Percentiles rank a stretch among this genome's conserved stretches.
These are phyloP conservation scores for Zoroaster sp. DNA, from an alignment of 53 echinoderm and acorn worm genomes.

Conservation along the genomic window DNA sequence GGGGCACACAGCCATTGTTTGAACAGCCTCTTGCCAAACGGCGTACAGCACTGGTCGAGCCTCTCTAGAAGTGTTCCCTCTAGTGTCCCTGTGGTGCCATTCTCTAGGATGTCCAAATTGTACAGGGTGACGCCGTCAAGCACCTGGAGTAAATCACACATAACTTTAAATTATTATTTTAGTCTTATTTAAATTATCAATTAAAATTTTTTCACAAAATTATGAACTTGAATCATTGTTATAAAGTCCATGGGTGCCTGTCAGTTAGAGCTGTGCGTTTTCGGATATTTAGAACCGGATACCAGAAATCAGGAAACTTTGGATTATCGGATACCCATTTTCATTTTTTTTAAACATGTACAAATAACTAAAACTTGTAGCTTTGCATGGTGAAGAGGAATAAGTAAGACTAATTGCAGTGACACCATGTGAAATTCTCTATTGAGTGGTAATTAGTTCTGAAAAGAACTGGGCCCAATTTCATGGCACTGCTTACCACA, in stretches of 20 bases:
- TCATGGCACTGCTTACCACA: too few species aligned
- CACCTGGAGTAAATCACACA: slow-evolving; percentile 47
- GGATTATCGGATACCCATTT: too few species aligned
- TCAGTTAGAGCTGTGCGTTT: too few species aligned
- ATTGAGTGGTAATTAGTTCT: too few species aligned
- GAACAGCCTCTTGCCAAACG: slow-evolving; percentile 98
- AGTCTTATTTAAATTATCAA: background rate
- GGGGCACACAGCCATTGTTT: slow-evolving; percentile 99
- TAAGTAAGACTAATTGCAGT: too few species aligned
- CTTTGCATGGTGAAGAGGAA: too few species aligned
- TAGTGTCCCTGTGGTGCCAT: slow-evolving; percentile 76
- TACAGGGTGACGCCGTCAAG: slow-evolving; percentile 87
- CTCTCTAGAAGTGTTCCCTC: slow-evolving; percentile 91
- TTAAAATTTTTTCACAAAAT: background rate
- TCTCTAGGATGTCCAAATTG: slow-evolving; percentile 93
- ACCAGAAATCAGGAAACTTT: too few species aligned
- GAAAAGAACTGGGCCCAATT: too few species aligned
- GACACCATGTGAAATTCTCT: too few species aligned
- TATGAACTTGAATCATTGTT: background rate
- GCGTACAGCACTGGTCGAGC: slow-evolving; percentile 89
- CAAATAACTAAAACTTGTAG: too few species aligned
- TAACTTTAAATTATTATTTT: background rate
- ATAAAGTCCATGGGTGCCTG: background rate
- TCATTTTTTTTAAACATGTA: too few species aligned
- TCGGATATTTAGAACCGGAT: too few species aligned